Evolutionary conservation across 2,888 invertebrate species (phyloP).

Genomic region (Nymphalis polychloros): DNA sequence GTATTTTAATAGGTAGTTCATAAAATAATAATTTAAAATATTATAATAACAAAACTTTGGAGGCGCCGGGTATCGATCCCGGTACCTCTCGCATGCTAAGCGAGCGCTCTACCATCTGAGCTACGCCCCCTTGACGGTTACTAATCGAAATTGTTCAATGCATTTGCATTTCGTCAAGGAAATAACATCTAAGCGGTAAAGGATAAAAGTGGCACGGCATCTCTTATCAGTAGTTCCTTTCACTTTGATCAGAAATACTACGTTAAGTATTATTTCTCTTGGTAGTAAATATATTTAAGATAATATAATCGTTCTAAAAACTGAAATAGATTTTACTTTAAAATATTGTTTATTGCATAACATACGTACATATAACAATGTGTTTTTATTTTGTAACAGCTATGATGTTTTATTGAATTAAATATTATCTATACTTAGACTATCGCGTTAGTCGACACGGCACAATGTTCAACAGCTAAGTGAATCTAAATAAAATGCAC

Average conservation of each 20-base stretch:
- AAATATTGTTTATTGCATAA: too few species aligned
- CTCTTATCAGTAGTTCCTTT: neutral
- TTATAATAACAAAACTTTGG: slow-evolving; percentile 47
- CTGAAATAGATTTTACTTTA: too few species aligned
- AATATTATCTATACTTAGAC: too few species aligned
- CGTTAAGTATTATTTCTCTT: too few species aligned
- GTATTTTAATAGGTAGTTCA: neutral
- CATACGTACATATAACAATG: too few species aligned
- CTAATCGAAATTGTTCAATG: neutral
- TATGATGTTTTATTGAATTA: too few species aligned
- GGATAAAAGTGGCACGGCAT: neutral
- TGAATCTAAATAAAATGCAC: slow-evolving; percentile 7
- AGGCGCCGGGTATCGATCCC: slow-evolving; percentile 82
- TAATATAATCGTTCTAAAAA: too few species aligned
- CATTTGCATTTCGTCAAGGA: neutral
- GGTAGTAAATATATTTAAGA: too few species aligned
- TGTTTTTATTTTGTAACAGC: too few species aligned
- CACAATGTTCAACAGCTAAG: slow-evolving; percentile 2
- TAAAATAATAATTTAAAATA: neutral
- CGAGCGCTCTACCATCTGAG: slow-evolving; percentile 82
- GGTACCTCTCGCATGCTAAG: slow-evolving; percentile 82
- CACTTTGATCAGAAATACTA: slow-evolving; percentile 1
- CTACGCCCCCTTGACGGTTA: slow-evolving; percentile 67
- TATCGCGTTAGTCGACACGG: neutral
- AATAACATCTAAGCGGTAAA: neutral